Percentiles rank a stretch among this genome's conserved stretches.
These are phyloP conservation scores for Esox masquinongy DNA, from an alignment of 2,797 vertebrate species.

Conservation along the genomic window DNA sequence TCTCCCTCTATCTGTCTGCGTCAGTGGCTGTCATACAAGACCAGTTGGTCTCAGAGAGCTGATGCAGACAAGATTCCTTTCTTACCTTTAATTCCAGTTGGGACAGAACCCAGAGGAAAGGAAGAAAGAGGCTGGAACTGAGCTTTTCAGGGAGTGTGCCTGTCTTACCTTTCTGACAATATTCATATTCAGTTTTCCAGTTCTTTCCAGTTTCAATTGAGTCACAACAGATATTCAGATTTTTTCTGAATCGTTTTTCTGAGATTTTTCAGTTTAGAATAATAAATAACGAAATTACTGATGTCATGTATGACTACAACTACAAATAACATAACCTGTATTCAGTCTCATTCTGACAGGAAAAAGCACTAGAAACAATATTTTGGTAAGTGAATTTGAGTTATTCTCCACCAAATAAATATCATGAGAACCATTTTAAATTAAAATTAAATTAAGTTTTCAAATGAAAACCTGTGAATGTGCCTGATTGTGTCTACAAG, in stretches of 20 bases:
- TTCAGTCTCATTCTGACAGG: too few relatives aligned
- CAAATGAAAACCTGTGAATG: constrained; percentile 68
- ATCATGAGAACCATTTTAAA: too few relatives aligned
- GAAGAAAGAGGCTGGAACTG: not conserved
- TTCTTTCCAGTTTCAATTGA: constrained; percentile 56
- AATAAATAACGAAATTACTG: too few relatives aligned
- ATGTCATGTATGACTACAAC: too few relatives aligned
- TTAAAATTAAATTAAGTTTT: too few relatives aligned
- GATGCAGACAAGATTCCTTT: constrained; percentile 74
- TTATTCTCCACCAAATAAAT: not conserved
- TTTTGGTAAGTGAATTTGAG: too few relatives aligned
- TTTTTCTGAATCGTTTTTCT: constrained; percentile 15
- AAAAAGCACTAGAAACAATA: too few relatives aligned
- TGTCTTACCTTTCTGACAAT: constrained; percentile 60
- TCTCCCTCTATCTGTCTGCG: constrained; percentile 42
- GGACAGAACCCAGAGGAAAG: constrained; percentile 45
- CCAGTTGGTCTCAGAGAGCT: constrained; percentile 64
- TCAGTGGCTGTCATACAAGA: constrained; percentile 53
- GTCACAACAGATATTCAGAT: constrained; percentile 45
- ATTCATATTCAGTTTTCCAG: constrained; percentile 63
- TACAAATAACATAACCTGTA: too few relatives aligned
- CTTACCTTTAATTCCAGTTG: constrained; percentile 72
- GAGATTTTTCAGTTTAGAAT: not conserved
- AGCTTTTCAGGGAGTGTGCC: constrained; percentile 58
- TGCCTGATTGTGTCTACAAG: constrained; percentile 63